Percentiles rank a stretch among this genome's conserved stretches.
These are phyloP conservation scores for Epinephelus fuscoguttatus DNA, from an alignment of 2,113 vertebrate species.

Conservation along the genomic window DNA sequence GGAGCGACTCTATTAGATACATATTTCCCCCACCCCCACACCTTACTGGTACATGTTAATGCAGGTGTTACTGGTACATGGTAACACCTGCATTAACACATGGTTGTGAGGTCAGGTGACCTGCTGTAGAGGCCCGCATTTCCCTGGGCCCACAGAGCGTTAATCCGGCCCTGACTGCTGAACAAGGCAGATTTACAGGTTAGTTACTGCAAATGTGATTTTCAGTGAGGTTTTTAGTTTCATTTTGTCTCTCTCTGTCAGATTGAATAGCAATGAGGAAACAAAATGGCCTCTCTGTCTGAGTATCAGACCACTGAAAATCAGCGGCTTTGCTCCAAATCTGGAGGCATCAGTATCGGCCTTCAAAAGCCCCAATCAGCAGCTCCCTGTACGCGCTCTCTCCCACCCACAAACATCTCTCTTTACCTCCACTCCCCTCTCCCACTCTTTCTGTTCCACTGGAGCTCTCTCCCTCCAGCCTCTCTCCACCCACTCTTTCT, in stretches of 20 bases:
- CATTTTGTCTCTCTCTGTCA: background rate
- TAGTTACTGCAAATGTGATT: background rate
- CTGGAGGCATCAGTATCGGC: conserved; percentile 37
- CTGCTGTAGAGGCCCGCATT: too few species aligned
- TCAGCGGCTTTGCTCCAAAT: conserved; percentile 30
- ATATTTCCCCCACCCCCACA: too few species aligned
- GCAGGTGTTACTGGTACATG: too few species aligned
- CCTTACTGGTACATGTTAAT: too few species aligned
- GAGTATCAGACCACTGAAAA: conserved; percentile 26
- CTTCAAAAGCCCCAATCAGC: conserved; percentile 49
- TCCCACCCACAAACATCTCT: conserved; percentile 49
- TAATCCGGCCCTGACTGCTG: too few species aligned
- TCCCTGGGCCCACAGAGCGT: too few species aligned
- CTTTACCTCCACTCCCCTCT: conserved; percentile 20
- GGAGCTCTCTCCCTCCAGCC: conserved; percentile 38
- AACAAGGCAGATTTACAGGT: too few species aligned
- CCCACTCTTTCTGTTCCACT: conserved; percentile 17
- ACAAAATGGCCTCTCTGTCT: conserved; percentile 31
- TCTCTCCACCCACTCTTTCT: conserved; percentile 40
- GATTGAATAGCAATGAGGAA: conserved; percentile 1
- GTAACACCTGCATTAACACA: too few species aligned
- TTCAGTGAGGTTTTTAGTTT: background rate
- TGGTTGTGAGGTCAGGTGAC: too few species aligned
- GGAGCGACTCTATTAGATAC: too few species aligned
- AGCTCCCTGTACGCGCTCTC: conserved; percentile 9